Percentiles rank a stretch among this genome's conserved stretches.
Conservation (phyloP, 2,888 invertebrate species). For the Chrysina gloriosa region DNA sequence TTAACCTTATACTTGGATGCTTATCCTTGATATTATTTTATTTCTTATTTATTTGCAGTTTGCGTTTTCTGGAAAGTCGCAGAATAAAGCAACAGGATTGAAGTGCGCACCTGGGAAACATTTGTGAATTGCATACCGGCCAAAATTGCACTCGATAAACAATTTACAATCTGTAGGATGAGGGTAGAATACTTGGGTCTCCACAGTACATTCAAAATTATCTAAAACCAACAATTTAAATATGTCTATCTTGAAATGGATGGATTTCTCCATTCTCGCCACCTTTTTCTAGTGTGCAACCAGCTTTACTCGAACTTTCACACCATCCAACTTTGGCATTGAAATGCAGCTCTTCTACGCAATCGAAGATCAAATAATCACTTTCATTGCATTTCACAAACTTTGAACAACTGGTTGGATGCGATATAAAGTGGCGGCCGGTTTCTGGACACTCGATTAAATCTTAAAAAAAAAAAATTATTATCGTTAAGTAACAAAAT, state of each 20-base stretch:
- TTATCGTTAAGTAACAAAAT: background rate
- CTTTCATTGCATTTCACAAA: constrained; percentile 41
- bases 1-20: no score
- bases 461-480: background rate
- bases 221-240: background rate
- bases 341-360: constrained; percentile 38
- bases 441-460: background rate
- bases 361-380: constrained; percentile 2
- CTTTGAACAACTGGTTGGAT: constrained; percentile 40
- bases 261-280: background rate
- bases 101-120: constrained; percentile 52
- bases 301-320: constrained; percentile 36
- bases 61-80: constrained; percentile 52
- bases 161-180: constrained; percentile 50
- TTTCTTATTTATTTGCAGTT: constrained; percentile 32
- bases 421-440: constrained; percentile 24
- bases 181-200: constrained; percentile 44
- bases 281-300: background rate
- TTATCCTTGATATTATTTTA: background rate
- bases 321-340: constrained; percentile 30
- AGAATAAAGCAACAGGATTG: constrained; percentile 49
- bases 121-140: constrained; percentile 47
- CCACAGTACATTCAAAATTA: constrained; percentile 12
- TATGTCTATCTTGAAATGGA: background rate
- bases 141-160: constrained; percentile 53